Conservation (phyloP, 2,797 vertebrate genomes). For the Octomys mimax region DNA sequence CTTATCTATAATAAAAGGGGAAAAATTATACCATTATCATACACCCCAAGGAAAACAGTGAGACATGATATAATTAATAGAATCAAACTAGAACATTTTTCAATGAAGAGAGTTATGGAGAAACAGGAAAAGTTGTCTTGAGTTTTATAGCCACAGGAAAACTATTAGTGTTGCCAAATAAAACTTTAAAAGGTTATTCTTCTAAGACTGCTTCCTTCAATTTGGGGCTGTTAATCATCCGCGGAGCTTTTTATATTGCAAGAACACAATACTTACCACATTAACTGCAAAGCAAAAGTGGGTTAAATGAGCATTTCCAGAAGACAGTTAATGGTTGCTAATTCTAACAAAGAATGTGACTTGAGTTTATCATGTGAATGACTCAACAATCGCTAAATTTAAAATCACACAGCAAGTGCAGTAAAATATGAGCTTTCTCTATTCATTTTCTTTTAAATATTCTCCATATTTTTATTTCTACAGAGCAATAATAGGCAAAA, state of each 20-base stretch:
- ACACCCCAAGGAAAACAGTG: constrained; percentile 41
- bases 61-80: constrained; percentile 63
- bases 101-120: constrained; percentile 32
- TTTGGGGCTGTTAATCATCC: constrained; percentile 55
- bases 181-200: constrained; percentile 67
- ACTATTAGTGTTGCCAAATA: constrained; percentile 15
- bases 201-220: constrained; percentile 34
- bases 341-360: constrained; percentile 51
- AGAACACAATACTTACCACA: constrained; percentile 53
- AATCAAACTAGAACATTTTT: constrained; percentile 59
- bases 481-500: constrained; percentile 32
- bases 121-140: constrained; percentile 19
- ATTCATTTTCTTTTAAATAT: constrained; percentile 5
- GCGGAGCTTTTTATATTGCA: constrained; percentile 35
- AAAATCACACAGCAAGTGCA: not conserved
- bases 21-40: constrained; percentile 70
- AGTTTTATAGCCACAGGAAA: constrained; percentile 46
- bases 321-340: constrained; percentile 30
- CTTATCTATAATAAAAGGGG: constrained; percentile 62
- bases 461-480: constrained; percentile 57
- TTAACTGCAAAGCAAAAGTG: constrained; percentile 34
- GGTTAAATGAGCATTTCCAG: constrained; percentile 63
- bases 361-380: constrained; percentile 37
- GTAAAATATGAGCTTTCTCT: not conserved
- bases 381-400: constrained; percentile 61